phyloP scores from a whole-genome alignment of 2,888 invertebrate genomes.

The Tetranychus truncatus region DNA sequence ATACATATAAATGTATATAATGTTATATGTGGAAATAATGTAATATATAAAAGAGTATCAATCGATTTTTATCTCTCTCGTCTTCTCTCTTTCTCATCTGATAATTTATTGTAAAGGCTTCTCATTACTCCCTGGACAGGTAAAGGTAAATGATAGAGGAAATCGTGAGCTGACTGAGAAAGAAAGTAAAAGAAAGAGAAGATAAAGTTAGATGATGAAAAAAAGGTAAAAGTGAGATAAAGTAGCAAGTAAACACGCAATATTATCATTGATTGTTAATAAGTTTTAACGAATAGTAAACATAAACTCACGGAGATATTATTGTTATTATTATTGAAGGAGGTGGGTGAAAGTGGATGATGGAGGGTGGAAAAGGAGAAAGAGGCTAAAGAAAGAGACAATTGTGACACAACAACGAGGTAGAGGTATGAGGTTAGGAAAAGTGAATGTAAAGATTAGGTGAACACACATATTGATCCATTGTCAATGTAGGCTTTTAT shows the following conservation, averaged over 20 bases:
- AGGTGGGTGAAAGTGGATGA: neutral
- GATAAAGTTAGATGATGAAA: neutral
- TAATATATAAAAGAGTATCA: neutral
- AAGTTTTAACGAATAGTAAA: neutral
- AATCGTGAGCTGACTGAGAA: neutral
- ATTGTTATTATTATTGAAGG: neutral
- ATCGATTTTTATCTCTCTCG: neutral
- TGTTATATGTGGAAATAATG: neutral
- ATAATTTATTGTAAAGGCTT: neutral
- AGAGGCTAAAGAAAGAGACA: neutral
- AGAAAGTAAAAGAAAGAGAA: neutral
- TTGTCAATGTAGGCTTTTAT: neutral
- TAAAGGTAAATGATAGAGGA: neutral
- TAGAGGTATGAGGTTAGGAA: neutral
- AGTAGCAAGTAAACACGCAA: neutral
- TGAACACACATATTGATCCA: neutral
- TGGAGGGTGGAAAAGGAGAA: neutral
- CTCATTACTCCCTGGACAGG: neutral
- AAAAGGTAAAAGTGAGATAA: conserved; percentile 3
- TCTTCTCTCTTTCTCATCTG: too few species aligned
- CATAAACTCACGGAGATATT: conserved; percentile 4
- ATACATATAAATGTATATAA: neutral
- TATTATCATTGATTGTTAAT: neutral
- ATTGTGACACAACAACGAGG: neutral
- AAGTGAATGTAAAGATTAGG: neutral